A percentile compares a stretch with the other conserved stretches of the same genome.
phyloP scores from a whole-genome alignment of 2,888 invertebrate species.

The Pachydiplax longipennis region DNA sequence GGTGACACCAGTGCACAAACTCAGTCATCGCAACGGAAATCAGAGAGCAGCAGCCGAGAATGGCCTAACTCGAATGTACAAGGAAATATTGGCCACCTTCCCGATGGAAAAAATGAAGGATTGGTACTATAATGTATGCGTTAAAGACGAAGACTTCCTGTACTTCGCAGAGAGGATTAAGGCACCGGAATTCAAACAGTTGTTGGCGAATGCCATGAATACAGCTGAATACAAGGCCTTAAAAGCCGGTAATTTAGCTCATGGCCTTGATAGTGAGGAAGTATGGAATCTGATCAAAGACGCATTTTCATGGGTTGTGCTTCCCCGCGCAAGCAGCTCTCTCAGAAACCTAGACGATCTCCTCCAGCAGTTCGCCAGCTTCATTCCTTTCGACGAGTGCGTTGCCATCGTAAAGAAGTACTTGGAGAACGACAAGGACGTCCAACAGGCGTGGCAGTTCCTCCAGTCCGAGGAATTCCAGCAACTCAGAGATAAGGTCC shows the following conservation, averaged over 20 bases:
- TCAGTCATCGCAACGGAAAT: not conserved
- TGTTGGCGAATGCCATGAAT: not conserved
- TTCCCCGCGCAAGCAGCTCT: not conserved
- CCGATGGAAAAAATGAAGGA: slow-evolving; percentile 54
- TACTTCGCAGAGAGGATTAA: slow-evolving; percentile 51
- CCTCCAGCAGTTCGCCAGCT: not conserved
- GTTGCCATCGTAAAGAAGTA: not conserved
- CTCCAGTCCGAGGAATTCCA: not conserved
- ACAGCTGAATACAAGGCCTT: not conserved
- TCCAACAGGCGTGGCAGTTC: not conserved
- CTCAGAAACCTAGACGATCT: not conserved
- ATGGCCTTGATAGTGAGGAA: not conserved
- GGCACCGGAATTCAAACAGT: not conserved
- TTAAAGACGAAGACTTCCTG: slow-evolving; percentile 52
- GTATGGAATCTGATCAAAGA: not conserved
- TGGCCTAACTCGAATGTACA: slow-evolving; percentile 50
- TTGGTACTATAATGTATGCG: slow-evolving; percentile 54
- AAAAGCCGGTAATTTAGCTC: not conserved
- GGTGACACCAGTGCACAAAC: slow-evolving; percentile 43
- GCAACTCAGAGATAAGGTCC: not conserved
- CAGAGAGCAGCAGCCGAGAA: no score
- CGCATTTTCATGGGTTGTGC: not conserved
- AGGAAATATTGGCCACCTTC: slow-evolving; percentile 53
- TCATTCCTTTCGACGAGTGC: not conserved
- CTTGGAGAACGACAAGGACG: not conserved